Base-by-base conservation (phyloP, 2,113 vertebrate species). In the Ailuropoda melanoleuca region DNA sequence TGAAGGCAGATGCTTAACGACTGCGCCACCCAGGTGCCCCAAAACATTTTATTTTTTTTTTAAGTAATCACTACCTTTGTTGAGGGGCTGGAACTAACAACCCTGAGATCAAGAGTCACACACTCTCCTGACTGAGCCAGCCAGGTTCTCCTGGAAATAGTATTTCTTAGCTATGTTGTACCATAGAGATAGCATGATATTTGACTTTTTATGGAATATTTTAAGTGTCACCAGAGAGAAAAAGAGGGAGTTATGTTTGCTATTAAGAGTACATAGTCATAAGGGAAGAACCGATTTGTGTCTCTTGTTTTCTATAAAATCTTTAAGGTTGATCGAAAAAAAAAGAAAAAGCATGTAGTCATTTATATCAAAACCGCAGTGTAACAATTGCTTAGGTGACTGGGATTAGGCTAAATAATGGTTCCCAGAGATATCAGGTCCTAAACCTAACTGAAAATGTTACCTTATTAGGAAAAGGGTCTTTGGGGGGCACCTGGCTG, bases 201-300 rank as follows among this genome's bases (percentile, higher is more conserved):
- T 88, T 55, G 64, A 82, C 64, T 90, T 93, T 93, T 74, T 43
- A 34, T 84, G 83, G 60, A 75, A 72, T 18, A 95, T 87, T 77
- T 93, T 88, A 95, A 96, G 86, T 31, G 58, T 56, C 77, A 37
- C n/a, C 77, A 82, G 50, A 86, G 85, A 72, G n/a, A 70, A 72
- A 77, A 64, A 58, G 12, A 31, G 26, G 60, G 26, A 81, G 29
- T 53, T 88, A 29, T 50, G 14, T 55, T 87, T 81, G 64, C 14
- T 89, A 81, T 60, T 83, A 80, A 66, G 31, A 68, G 64, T n/a
- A 68, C 19, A 17, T 68, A 68, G 3, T 68, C n/a, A 68, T 19
- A 68, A 68, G 34, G 34, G 64, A 68, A 68, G 64, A 66, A 66
- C 31, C 0, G 15, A 66, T n/a, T 66, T n/a, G 64, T 17, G 8